A percentile compares a stretch with the other conserved stretches of the same genome.
Evolutionary conservation across 2,797 vertebrate species (phyloP).

Genomic region (Sciaenops ocellatus): DNA sequence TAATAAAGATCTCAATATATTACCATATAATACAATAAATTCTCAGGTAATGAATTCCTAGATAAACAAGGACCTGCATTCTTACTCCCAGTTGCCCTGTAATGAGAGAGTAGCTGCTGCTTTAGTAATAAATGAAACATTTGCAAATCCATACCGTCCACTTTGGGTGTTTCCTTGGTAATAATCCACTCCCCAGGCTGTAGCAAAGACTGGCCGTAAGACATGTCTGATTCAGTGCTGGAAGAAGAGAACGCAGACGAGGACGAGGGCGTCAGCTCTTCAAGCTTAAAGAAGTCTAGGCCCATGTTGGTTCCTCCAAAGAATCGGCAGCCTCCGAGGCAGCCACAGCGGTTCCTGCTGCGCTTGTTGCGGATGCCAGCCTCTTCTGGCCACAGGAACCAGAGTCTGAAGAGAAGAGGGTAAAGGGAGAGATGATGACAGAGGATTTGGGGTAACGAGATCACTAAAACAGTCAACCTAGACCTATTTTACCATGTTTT

Average conservation of each 20-base stretch:
- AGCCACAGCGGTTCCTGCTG: constrained; percentile 94
- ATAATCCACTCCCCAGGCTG: constrained; percentile 96
- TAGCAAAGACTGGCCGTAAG: constrained; percentile 96
- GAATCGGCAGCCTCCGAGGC: constrained; percentile 97
- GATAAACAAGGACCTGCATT: rapidly evolving
- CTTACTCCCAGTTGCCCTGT: not conserved
- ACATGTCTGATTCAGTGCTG: constrained; percentile 92
- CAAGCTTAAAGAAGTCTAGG: constrained; percentile 94
- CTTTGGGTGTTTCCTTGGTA: constrained; percentile 92
- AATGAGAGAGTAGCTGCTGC: not conserved
- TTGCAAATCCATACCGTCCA: constrained; percentile 86
- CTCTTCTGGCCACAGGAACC: constrained; percentile 98
- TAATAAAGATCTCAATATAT: not conserved
- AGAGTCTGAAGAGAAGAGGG: constrained; percentile 84
- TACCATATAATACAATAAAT: rapidly evolving
- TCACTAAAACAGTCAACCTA: not conserved
- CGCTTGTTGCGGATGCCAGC: constrained; percentile 88
- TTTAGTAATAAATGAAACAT: constrained; percentile 6
- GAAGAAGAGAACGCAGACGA: constrained; percentile 93
- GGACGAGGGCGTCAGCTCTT: constrained; percentile 95
- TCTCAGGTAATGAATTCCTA: not conserved
- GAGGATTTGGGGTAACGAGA: no score
- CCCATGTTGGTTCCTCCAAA: constrained; percentile 92
- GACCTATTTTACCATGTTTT: no score
- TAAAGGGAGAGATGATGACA: not conserved